phyloP scores from a whole-genome alignment of 2,888 invertebrate species.

The Drosophila histrio region DNA sequence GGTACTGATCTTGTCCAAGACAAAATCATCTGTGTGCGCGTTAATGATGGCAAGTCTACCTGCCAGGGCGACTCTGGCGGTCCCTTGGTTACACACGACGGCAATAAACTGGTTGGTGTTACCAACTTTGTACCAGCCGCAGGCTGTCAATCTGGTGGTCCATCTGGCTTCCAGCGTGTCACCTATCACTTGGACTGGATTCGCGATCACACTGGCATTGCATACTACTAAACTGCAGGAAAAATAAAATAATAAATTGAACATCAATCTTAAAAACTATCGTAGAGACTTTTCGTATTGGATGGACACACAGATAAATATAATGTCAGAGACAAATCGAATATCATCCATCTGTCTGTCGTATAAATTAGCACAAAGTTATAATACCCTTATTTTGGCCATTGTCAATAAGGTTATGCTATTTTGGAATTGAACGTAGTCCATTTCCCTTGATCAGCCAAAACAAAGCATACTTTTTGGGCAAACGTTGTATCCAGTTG shows the following conservation, averaged over 20 bases:
- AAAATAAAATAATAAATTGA: not conserved
- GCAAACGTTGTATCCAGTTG: too few relatives aligned
- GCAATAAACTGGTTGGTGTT: constrained; percentile 51
- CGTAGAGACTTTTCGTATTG: too few relatives aligned
- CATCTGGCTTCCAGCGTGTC: constrained; percentile 58
- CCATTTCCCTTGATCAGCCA: too few relatives aligned
- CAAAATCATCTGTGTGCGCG: constrained; percentile 60
- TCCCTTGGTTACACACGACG: constrained; percentile 59
- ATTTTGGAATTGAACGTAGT: too few relatives aligned
- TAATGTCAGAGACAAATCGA: too few relatives aligned
- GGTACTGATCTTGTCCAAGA: constrained; percentile 58
- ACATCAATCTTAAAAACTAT: not conserved
- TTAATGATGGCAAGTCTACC: constrained; percentile 63
- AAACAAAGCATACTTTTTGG: not conserved
- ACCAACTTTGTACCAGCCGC: constrained; percentile 50
- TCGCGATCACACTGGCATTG: constrained; percentile 54
- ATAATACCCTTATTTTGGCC: too few relatives aligned
- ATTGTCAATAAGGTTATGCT: too few relatives aligned
- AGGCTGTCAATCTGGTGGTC: constrained; percentile 53
- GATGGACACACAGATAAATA: too few relatives aligned
- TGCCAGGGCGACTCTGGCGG: constrained; percentile 83
- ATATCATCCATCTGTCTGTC: too few relatives aligned
- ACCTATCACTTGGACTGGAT: constrained; percentile 65
- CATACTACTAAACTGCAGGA: constrained; percentile 35
- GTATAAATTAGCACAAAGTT: too few relatives aligned